These are phyloP conservation scores for Athene noctua DNA, from an alignment of 2,113 vertebrate genomes.

Conservation along the genomic window DNA sequence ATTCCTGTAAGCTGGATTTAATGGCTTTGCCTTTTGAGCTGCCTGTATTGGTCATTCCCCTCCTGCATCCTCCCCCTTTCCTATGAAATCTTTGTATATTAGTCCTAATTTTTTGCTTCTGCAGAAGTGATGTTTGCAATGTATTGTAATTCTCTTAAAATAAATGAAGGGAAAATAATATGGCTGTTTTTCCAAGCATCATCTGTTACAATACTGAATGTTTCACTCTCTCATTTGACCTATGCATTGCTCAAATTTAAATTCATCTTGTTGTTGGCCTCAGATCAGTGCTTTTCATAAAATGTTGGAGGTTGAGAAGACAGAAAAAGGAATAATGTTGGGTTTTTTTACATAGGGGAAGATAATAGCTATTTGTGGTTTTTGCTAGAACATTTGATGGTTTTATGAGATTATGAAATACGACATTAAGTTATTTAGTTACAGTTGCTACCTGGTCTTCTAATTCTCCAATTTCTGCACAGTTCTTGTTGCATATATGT, in stretches of 20 bases:
- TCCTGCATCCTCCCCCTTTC: neutral
- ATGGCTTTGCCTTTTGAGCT: constrained; percentile 22
- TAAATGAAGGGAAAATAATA: neutral
- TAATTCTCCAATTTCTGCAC: neutral
- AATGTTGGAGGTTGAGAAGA: neutral
- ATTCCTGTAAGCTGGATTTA: constrained; percentile 29
- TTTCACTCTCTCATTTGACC: neutral
- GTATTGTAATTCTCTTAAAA: neutral
- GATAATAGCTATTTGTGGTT: neutral
- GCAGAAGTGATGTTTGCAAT: neutral
- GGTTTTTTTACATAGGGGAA: neutral
- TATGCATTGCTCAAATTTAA: neutral
- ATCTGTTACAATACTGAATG: neutral
- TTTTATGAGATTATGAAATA: neutral
- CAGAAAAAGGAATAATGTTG: neutral
- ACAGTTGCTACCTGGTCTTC: neutral
- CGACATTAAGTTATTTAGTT: neutral
- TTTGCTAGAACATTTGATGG: neutral
- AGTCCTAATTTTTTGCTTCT: neutral
- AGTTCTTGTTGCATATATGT: neutral
- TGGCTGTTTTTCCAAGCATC: neutral
- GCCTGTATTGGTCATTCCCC: neutral
- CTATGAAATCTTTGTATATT: neutral
- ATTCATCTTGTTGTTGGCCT: neutral
- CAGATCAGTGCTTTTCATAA: neutral